Conservation (phyloP, 64 coral and sea anemone species). For the Actinia tenebrosa region DNA sequence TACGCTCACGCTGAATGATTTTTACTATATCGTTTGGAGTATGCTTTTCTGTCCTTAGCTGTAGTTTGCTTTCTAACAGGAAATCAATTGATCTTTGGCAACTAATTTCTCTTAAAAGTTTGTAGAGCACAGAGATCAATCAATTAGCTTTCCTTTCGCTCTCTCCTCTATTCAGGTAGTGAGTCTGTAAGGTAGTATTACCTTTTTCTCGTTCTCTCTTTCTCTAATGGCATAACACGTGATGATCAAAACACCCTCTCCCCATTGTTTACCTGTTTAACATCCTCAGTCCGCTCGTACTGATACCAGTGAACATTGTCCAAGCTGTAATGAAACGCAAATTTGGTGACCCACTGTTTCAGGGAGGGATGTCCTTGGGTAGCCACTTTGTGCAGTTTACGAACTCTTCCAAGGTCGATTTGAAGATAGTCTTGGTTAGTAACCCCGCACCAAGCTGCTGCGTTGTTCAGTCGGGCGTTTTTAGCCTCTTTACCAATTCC, state of each 20-base stretch:
- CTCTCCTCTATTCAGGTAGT: too few relatives aligned
- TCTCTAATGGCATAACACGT: too few relatives aligned
- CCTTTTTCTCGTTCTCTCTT: too few relatives aligned
- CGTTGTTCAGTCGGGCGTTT: constrained; percentile 24
- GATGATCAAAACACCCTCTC: neutral
- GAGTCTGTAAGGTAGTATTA: too few relatives aligned
- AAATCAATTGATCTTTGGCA: too few relatives aligned
- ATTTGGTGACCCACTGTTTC: neutral
- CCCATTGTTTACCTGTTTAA: neutral
- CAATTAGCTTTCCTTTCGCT: too few relatives aligned
- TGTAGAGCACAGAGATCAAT: too few relatives aligned
- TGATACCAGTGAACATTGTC: constrained; percentile 11
- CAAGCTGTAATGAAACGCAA: constrained; percentile 8
- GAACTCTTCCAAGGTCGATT: constrained; percentile 32
- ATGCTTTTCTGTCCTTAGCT: too few relatives aligned
- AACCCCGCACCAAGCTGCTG: constrained; percentile 31
- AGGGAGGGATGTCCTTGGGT: constrained; percentile 25
- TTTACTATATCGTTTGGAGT: too few relatives aligned
- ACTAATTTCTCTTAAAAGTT: too few relatives aligned
- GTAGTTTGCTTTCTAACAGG: too few relatives aligned
- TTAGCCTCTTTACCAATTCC: constrained; percentile 27
- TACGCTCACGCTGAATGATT: too few relatives aligned
- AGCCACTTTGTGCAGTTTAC: constrained; percentile 15
- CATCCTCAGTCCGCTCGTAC: neutral
- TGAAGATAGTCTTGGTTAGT: constrained; percentile 5